Evolutionary conservation across 2,797 vertebrate genomes (phyloP), one percentile per base, ranked within the genome.

Genomic region (Onychomys leucogaster): DNA sequence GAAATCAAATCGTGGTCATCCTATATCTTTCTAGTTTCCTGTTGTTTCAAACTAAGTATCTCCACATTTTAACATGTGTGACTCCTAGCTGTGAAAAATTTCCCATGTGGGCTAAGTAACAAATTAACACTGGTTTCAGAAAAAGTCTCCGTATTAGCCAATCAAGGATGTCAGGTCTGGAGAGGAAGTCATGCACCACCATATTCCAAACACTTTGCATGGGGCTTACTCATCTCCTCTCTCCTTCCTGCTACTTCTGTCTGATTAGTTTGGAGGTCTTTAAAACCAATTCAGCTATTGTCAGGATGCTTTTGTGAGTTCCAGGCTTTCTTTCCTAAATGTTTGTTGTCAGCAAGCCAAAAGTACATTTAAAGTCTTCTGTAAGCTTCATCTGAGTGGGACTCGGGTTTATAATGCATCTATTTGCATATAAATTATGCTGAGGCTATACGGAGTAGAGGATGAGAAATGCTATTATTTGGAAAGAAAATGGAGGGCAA

Each of bases 351-450:
- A 97, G 96, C 86, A 96, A 97, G 97, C 95, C 96, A 98, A 96
- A 97, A 97, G 94, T 91, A 93, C 59, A 32, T 81, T 97, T 94
- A 93, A 93, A 97, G 96, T 96, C 96, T 96, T 97, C 94, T 94
- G 81, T 96, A 96, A 97, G 90, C 92, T 96, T 92, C 84, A 95
- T 97, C 93, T 94, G 95, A 94, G 84, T 43, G 86, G 85, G 37
- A 91, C 92, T 92, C 3, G 19, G 93, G 88, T 96, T 97, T 95
- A 94, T 96, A 96, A 96, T 85, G 96, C 89, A 81, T 78, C 19
- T 96, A 98, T 98, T 98, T 98, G 97, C 97, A 98, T 98, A 97
- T 98, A 98, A 98, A 98, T 98, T 97, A 97, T 96, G 88, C 76
- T 52, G 91, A 75, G 84, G 83, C 78, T 92, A 92, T 34, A 65